Percentiles rank a stretch among this genome's conserved stretches.
Evolutionary conservation across 2,888 invertebrate species (phyloP).

Genomic region (Scaptomyza polygonia): DNA sequence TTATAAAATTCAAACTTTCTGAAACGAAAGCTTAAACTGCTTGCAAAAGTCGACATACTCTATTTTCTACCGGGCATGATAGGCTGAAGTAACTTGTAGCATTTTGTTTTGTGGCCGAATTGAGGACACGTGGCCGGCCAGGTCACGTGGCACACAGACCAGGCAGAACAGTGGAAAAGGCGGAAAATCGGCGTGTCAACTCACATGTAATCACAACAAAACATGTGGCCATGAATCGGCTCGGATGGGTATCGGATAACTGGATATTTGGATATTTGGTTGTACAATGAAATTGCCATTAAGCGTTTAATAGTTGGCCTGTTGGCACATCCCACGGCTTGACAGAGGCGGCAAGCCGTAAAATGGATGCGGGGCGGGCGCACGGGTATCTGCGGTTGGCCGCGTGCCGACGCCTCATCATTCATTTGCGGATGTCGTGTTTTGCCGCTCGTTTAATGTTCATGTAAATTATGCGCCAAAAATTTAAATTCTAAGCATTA

Average conservation of each 20-base stretch:
- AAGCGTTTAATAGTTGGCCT: constrained; percentile 80
- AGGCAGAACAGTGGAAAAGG: constrained; percentile 8
- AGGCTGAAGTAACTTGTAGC: constrained; percentile 49
- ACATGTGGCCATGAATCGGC: constrained; percentile 58
- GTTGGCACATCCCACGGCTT: constrained; percentile 69
- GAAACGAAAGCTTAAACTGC: not conserved
- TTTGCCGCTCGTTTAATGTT: constrained; percentile 64
- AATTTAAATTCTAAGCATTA: constrained; percentile 72
- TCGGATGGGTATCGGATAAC: constrained; percentile 50
- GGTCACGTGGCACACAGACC: constrained; percentile 71
- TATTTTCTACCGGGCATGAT: not conserved
- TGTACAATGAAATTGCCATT: constrained; percentile 80
- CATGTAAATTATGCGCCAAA: constrained; percentile 80
- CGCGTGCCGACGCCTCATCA: constrained; percentile 78
- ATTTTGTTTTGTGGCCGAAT: constrained; percentile 67
- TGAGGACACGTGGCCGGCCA: constrained; percentile 81
- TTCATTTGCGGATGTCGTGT: constrained; percentile 63
- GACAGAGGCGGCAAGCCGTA: constrained; percentile 29
- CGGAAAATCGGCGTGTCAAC: constrained; percentile 67
- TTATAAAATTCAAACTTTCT: no score
- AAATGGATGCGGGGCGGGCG: constrained; percentile 26
- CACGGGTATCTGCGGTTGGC: constrained; percentile 66
- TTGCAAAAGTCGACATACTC: not conserved
- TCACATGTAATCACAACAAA: constrained; percentile 75
- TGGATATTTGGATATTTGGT: constrained; percentile 62